Evolutionary conservation across 1,140 invertebrate genomes (phyloP).

Genomic region (Hyles euphorbiae): DNA sequence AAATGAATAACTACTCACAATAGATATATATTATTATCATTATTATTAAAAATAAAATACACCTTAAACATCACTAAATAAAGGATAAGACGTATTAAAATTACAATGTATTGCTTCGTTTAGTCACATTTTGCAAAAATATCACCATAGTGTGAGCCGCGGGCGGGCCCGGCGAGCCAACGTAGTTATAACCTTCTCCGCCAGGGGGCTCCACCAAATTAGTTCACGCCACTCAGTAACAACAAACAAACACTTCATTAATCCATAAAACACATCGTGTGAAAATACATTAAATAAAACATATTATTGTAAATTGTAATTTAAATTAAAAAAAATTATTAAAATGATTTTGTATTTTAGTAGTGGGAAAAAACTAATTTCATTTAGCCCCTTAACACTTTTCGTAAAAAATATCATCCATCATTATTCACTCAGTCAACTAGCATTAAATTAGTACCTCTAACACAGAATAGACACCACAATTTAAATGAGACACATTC

Average conservation of each 20-base stretch:
- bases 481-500: constrained; percentile 71
- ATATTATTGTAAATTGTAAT: too few species aligned
- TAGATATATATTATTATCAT: constrained; percentile 54
- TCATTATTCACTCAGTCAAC: constrained; percentile 62
- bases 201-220: background rate
- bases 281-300: too few species aligned
- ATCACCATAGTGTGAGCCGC: constrained; percentile 74
- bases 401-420: constrained; percentile 69
- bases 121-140: constrained; percentile 82
- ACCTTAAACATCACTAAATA: constrained; percentile 66
- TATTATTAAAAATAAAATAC: constrained; percentile 63
- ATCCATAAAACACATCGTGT: too few species aligned
- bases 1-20: constrained; percentile 73
- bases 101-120: constrained; percentile 82
- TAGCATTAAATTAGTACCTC: constrained; percentile 64
- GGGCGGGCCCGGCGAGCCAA: constrained; percentile 22
- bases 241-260: too few species aligned
- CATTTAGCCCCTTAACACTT: constrained; percentile 30
- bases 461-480: constrained; percentile 73
- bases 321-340: too few species aligned
- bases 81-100: constrained; percentile 76
- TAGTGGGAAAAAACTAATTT: too few species aligned
- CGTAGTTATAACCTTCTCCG: constrained; percentile 3
- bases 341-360: too few species aligned
- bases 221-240: background rate